phyloP scores from a whole-genome alignment of 1,140 invertebrate genomes.

The Araneus ventricosus region DNA sequence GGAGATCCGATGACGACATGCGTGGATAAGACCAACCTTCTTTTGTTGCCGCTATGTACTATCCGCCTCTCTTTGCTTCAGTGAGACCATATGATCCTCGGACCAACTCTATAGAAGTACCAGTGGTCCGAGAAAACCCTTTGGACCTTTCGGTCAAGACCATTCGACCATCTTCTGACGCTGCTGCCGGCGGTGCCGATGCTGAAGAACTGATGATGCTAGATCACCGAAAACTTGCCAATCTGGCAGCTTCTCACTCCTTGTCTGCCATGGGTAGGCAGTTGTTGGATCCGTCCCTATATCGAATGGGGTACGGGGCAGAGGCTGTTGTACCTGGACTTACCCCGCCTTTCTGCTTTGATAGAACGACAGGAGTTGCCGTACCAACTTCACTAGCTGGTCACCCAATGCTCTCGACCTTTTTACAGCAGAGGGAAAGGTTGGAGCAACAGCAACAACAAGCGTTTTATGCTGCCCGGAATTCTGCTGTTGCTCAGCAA shows the following conservation, averaged over 20 bases:
- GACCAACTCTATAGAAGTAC: conserved; percentile 54
- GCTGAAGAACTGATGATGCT: conserved; percentile 76
- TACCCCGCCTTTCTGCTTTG: conserved; percentile 66
- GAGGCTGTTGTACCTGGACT: conserved; percentile 36
- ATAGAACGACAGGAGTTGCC: conserved; percentile 64
- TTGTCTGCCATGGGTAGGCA: conserved; percentile 55
- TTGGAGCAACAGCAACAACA: conserved; percentile 45
- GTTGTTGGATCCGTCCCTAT: conserved; percentile 65
- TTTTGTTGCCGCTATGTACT: conserved; percentile 63
- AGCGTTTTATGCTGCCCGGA: conserved; percentile 41
- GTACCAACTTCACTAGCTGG: conserved; percentile 55
- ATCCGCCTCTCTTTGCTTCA: conserved; percentile 62
- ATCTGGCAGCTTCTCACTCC: conserved; percentile 61
- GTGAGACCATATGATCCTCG: conserved; percentile 68
- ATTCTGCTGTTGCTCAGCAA: conserved; percentile 59
- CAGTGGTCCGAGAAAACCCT: conserved; percentile 80
- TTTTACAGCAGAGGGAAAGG: conserved; percentile 63
- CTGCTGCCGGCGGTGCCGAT: conserved; percentile 83
- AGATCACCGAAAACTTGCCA: conserved; percentile 73
- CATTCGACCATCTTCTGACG: conserved; percentile 90
- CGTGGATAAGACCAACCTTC: conserved; percentile 22
- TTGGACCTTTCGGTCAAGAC: conserved; percentile 92
- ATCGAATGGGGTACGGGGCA: conserved; percentile 53
- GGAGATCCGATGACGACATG: conserved; percentile 62
- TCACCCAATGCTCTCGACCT: conserved; percentile 59